phyloP scores from a whole-genome alignment of 2,797 vertebrate species.

The Enteromius anoplus region DNA sequence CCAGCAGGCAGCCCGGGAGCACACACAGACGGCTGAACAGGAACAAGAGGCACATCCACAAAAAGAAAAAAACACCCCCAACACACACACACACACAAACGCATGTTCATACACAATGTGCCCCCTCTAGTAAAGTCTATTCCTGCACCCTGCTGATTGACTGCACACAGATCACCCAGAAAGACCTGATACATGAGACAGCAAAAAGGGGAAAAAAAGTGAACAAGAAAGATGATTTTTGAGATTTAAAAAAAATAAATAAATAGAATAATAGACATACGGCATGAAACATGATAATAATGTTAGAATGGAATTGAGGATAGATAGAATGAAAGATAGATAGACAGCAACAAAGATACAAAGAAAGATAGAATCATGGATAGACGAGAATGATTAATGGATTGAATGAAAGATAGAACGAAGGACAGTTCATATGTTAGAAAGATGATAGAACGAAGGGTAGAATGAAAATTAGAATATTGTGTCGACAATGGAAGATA shows the following conservation, averaged over 20 bases:
- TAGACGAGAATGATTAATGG: background rate
- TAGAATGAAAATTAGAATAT: background rate
- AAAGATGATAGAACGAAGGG: background rate
- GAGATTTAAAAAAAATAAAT: background rate
- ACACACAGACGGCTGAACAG: constrained; percentile 74
- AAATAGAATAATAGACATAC: background rate
- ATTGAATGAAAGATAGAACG: background rate
- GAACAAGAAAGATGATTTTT: constrained; percentile 58
- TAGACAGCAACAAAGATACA: background rate
- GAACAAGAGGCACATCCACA: constrained; percentile 73
- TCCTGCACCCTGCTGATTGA: constrained; percentile 42
- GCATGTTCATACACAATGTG: constrained; percentile 41
- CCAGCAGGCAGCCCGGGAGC: constrained; percentile 73
- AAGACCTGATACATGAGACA: constrained; percentile 94
- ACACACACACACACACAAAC: constrained; percentile 7
- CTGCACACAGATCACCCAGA: constrained; percentile 69
- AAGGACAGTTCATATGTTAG: background rate
- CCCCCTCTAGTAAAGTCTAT: constrained; percentile 24
- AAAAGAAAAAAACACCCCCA: constrained; percentile 45
- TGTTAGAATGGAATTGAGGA: background rate
- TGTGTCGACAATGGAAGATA: background rate
- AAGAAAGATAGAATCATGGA: background rate
- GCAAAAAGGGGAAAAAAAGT: constrained; percentile 62
- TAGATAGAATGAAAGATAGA: background rate
- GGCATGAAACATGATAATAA: background rate